Conservation (phyloP, 2,888 invertebrate genomes). For the Pristionchus arcanus region DNA sequence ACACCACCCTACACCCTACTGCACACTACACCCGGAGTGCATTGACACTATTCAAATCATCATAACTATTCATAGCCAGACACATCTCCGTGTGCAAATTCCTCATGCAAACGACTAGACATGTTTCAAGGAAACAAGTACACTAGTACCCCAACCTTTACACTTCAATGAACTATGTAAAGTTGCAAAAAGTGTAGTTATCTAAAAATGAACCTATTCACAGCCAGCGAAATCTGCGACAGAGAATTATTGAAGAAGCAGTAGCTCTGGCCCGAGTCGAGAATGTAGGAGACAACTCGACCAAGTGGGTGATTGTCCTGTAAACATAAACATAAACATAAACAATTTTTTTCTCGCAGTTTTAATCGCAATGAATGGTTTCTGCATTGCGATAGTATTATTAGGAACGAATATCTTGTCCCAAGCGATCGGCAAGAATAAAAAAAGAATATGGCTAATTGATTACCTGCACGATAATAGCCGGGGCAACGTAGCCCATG, state of each 20-base stretch:
- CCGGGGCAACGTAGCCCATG: not conserved
- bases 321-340: too few species aligned
- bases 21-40: too few species aligned
- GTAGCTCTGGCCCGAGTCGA: conserved; percentile 28
- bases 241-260: conserved; percentile 22
- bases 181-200: not conserved
- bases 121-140: too few species aligned
- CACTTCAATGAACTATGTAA: not conserved
- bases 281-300: not conserved
- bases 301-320: not conserved
- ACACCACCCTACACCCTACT: too few species aligned
- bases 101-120: not conserved
- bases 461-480: not conserved
- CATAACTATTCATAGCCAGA: too few species aligned
- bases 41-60: too few species aligned
- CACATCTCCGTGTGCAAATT: not conserved
- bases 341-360: too few species aligned
- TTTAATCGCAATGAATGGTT: too few species aligned
- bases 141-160: not conserved
- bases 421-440: too few species aligned
- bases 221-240: not conserved
- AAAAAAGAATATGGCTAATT: not conserved
- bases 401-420: too few species aligned
- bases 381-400: too few species aligned
- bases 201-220: not conserved